Conservation (phyloP, 2,113 vertebrate species). For the Numenius arquata region DNA sequence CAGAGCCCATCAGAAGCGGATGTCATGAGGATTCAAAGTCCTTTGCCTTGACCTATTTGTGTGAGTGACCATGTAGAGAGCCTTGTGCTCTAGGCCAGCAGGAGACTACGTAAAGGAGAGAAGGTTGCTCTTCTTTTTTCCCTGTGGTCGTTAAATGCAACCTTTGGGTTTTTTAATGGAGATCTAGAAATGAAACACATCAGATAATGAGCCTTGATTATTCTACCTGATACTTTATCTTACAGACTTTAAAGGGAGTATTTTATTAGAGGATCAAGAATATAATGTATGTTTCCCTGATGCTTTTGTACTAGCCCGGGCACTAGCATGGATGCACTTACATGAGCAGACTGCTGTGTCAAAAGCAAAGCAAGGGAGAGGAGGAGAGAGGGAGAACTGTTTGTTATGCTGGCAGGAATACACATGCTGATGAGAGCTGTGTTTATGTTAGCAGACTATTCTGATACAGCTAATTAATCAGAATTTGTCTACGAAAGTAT, state of each 20-base stretch:
- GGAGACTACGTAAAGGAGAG: neutral
- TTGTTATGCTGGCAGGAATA: neutral
- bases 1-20: neutral
- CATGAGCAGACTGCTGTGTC: neutral
- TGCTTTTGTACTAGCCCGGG: neutral
- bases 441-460: neutral
- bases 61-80: neutral
- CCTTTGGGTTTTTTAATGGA: neutral
- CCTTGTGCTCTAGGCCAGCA: neutral
- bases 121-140: neutral
- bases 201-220: too few species aligned
- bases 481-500: neutral
- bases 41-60: neutral
- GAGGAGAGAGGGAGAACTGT: neutral
- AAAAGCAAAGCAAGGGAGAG: neutral
- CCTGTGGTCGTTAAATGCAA: neutral
- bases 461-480: constrained; percentile 11
- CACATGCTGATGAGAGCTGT: neutral
- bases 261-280: neutral
- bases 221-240: too few species aligned
- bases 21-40: neutral
- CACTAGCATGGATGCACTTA: neutral
- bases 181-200: neutral
- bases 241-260: neutral
- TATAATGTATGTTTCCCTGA: neutral